Conservation (phyloP, 1,140 invertebrate genomes). For the Rhopalosiphum padi region DNA sequence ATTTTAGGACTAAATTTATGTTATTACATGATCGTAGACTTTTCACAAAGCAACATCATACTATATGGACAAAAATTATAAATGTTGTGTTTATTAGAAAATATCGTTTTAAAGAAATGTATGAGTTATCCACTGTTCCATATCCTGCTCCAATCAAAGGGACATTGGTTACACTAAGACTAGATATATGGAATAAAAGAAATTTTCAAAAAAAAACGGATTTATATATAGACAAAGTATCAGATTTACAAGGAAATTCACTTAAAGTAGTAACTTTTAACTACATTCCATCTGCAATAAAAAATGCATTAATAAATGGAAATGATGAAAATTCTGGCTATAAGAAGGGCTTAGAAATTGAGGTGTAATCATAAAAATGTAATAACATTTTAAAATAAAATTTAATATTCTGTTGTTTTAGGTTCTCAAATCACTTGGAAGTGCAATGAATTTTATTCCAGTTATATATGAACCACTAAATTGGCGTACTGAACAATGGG, state of each 20-base stretch:
- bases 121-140: constrained; percentile 74
- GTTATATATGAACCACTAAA: constrained; percentile 71
- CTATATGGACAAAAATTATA: constrained; percentile 79
- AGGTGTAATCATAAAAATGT: constrained; percentile 64
- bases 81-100: constrained; percentile 76
- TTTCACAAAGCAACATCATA: constrained; percentile 71
- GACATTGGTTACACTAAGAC: constrained; percentile 66
- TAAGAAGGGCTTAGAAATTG: constrained; percentile 70
- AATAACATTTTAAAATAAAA: neutral
- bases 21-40: constrained; percentile 74
- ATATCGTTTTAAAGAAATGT: constrained; percentile 67
- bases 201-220: constrained; percentile 65
- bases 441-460: constrained; percentile 74
- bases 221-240: constrained; percentile 67
- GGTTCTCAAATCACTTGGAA: constrained; percentile 73
- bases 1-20: constrained; percentile 74
- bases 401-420: constrained; percentile 61
- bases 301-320: constrained; percentile 59
- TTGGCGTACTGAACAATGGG: constrained; percentile 72
- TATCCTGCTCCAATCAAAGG: constrained; percentile 70
- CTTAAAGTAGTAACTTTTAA: constrained; percentile 72
- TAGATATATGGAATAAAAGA: constrained; percentile 70
- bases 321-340: constrained; percentile 41
- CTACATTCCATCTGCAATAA: constrained; percentile 72
- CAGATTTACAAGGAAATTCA: constrained; percentile 67